Conservation (phyloP, 2,797 vertebrate species). For the Prionace glauca region DNA sequence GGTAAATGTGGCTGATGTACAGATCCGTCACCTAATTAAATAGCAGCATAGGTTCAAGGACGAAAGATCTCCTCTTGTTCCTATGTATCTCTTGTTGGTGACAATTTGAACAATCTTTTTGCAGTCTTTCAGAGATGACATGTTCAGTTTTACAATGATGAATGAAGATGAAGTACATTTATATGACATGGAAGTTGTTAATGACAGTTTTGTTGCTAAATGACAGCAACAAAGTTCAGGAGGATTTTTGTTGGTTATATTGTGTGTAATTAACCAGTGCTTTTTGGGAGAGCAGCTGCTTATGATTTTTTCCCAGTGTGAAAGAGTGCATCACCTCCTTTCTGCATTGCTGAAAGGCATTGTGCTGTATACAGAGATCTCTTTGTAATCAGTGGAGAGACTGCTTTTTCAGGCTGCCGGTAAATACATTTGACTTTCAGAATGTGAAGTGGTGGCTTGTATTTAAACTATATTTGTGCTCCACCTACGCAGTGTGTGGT, state of each 20-base stretch:
- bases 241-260: background rate
- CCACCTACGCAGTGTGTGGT: background rate
- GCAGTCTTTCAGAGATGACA: background rate
- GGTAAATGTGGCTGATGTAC: background rate
- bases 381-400: background rate
- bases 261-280: background rate
- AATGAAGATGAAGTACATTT: background rate
- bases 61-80: background rate
- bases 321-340: background rate
- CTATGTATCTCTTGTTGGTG: background rate
- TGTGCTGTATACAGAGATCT: background rate
- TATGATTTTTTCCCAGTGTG: background rate
- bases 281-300: constrained; percentile 4
- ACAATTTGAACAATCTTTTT: background rate
- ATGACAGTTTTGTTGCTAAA: background rate
- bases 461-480: background rate
- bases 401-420: background rate
- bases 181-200: background rate
- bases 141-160: background rate
- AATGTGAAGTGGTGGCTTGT: background rate
- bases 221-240: background rate
- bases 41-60: background rate
- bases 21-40: background rate
- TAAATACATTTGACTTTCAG: background rate
- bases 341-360: background rate